Base-by-base conservation (phyloP, 2,888 invertebrate species). In the Antheraea assamensis region DNA sequence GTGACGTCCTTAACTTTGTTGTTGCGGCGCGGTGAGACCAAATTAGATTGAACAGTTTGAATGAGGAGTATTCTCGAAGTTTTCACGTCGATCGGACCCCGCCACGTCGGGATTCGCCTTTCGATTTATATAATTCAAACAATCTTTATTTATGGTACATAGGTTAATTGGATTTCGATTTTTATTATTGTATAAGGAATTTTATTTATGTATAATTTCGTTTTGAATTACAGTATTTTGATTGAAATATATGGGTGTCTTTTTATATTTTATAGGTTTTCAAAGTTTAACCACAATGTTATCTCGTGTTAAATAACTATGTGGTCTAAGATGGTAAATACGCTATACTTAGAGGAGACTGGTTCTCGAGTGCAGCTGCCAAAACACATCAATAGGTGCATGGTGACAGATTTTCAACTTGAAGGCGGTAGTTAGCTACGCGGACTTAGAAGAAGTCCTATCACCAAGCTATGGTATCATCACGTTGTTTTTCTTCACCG, bases 1-100 rank as follows among this genome's bases (percentile, higher is more conserved):
- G 70, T 42, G 15, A 30, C 35, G 72, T 27, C 58, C 70, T 70
- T 58, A 77, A 82, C 81, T 78, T 78, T 81, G 79, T 79, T 19
- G 78, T 78, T 76, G 73, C 72, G 73, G 73, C 70, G 71, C 42
- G 42, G 13, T 73, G 73, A 75, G 77, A 76, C 73, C n/a, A 80
- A 85, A 87, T 83, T 80, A 81, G 82, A 83, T 87, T 82, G 77
- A 76, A 78, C 75, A 75, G 75, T 79, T 78, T 76, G 79, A 80
- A 78, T 73, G 75, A 80, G 76, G 77, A 13, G 27, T 71, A 78
- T 82, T 77, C 80, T 72, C 74, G 64, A 82, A 85, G 78, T 83
- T 72, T 61, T 68, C 71, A 70, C 72, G 73, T 76, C 81, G 79
- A 79, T 80, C 79, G 74, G 66, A 74, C 75, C 80, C 78, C 81